Evolutionary conservation across 2,797 vertebrate species (phyloP).

Genomic region (Xenopus petersii): DNA sequence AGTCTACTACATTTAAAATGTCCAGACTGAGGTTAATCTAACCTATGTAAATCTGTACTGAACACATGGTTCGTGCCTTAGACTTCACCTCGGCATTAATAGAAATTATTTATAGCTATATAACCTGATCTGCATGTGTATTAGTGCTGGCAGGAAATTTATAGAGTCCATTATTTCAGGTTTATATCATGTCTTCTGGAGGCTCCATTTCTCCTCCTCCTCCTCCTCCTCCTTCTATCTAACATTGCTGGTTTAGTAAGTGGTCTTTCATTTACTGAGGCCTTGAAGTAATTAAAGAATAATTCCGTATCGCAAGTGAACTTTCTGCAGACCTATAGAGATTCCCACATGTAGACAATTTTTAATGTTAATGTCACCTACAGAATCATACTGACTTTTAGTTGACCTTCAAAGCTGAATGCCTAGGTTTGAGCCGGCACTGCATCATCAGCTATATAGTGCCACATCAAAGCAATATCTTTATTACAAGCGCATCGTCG

Average conservation of each 20-base stretch:
- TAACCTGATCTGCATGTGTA: constrained; percentile 11
- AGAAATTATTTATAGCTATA: constrained; percentile 10
- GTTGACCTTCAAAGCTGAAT: too few species aligned
- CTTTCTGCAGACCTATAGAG: too few species aligned
- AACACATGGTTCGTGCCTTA: constrained; percentile 2
- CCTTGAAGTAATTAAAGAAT: neutral
- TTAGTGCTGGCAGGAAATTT: constrained; percentile 28
- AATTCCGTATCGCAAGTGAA: too few species aligned
- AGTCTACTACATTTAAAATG: neutral
- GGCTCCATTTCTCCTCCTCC: neutral
- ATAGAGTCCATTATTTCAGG: constrained; percentile 16
- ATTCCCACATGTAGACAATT: too few species aligned
- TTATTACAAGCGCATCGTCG: constrained; percentile 4
- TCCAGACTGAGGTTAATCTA: neutral
- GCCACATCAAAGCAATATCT: constrained; percentile 35
- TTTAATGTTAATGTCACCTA: too few species aligned
- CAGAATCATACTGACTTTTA: too few species aligned
- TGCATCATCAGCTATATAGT: neutral
- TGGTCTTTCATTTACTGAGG: neutral
- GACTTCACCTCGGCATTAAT: neutral
- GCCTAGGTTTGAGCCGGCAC: too few species aligned
- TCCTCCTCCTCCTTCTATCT: neutral
- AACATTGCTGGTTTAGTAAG: neutral
- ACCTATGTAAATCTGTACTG: neutral
- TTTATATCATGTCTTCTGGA: constrained; percentile 2